Evolutionary conservation across 2,797 vertebrate species (phyloP).

Genomic region (Eulemur albifrons): DNA sequence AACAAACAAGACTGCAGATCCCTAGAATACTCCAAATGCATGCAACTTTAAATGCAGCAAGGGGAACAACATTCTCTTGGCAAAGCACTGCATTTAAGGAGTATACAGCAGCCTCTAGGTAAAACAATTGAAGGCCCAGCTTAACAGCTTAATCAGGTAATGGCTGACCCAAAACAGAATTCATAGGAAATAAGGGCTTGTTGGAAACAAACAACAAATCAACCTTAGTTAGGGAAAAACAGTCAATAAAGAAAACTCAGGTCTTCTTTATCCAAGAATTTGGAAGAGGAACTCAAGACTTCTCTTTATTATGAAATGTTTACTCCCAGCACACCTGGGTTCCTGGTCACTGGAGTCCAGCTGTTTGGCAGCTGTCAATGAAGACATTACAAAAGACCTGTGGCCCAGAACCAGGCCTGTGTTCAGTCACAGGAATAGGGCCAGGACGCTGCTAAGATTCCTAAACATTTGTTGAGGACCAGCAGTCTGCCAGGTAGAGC

Average conservation of each 20-base stretch:
- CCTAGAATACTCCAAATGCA: not conserved
- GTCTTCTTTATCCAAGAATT: not conserved
- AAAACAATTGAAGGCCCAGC: slow-evolving; percentile 33
- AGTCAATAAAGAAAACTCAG: not conserved
- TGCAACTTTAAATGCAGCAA: not conserved
- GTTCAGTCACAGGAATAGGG: not conserved
- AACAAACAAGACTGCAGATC: not conserved
- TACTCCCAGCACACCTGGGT: not conserved
- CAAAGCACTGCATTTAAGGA: not conserved
- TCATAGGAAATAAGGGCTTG: slow-evolving; percentile 27
- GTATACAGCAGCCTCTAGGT: not conserved
- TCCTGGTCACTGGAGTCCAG: not conserved
- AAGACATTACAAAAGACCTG: not conserved
- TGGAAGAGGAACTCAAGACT: not conserved
- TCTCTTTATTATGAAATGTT: not conserved
- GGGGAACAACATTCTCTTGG: not conserved
- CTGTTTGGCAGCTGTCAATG: slow-evolving; percentile 3
- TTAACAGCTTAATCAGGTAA: slow-evolving; percentile 60
- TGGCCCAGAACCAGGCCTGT: not conserved
- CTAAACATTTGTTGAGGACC: not conserved
- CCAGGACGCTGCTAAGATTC: not conserved
- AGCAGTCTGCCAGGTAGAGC: not conserved
- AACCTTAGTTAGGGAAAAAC: not conserved
- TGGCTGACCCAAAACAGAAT: slow-evolving; percentile 57
- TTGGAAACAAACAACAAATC: slow-evolving; percentile 29